Percentiles rank a stretch among this genome's conserved stretches.
phyloP scores from a whole-genome alignment of 2,797 vertebrate species.

The Gymnopithys bicolor region DNA sequence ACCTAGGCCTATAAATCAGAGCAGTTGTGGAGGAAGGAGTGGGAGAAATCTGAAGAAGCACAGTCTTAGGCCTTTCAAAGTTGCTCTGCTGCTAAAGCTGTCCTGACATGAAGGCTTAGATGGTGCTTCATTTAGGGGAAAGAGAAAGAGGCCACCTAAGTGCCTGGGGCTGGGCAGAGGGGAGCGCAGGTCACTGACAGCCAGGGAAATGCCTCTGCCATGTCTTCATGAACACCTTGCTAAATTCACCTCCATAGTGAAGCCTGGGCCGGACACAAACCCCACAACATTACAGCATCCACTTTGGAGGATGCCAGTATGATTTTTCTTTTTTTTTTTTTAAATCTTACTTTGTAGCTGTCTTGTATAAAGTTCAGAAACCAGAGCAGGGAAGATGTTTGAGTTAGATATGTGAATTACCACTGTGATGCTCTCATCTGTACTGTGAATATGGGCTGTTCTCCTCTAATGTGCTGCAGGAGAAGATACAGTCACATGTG shows the following conservation, averaged over 20 bases:
- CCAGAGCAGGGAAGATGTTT: neutral
- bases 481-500: neutral
- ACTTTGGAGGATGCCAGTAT: neutral
- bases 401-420: fast-evolving
- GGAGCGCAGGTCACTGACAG: neutral
- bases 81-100: neutral
- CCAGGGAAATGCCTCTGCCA: neutral
- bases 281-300: neutral
- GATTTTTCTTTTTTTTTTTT: too few relatives aligned
- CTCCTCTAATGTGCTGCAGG: fast-evolving
- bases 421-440: neutral
- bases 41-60: neutral
- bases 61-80: neutral
- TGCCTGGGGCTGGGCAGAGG: neutral
- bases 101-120: neutral
- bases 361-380: neutral
- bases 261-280: neutral
- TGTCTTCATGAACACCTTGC: fast-evolving
- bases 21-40: neutral
- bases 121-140: neutral
- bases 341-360: neutral
- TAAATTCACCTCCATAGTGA: neutral
- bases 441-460: neutral
- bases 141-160: neutral
- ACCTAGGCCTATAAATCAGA: neutral